phyloP scores from a whole-genome alignment of 2,113 vertebrate genomes.

The Rhineura floridana region DNA sequence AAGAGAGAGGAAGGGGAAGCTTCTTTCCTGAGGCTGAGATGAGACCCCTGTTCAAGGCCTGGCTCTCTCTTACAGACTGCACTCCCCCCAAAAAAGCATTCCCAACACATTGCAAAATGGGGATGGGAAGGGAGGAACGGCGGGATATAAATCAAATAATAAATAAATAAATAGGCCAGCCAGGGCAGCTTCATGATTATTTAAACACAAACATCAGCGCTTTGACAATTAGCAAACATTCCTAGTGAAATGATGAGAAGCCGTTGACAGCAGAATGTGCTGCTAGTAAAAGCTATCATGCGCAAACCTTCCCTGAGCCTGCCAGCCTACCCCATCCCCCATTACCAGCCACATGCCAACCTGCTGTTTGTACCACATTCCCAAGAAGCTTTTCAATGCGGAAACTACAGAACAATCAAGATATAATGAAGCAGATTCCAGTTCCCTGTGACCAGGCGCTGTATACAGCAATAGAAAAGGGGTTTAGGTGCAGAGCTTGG shows the following conservation, averaged over 20 bases:
- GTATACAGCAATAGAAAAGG: neutral
- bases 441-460: neutral
- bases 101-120: neutral
- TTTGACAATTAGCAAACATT: conserved; percentile 63
- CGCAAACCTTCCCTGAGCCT: conserved; percentile 64
- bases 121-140: conserved; percentile 12
- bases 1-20: neutral
- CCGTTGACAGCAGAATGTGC: conserved; percentile 60
- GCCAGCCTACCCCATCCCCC: conserved; percentile 56
- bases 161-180: neutral
- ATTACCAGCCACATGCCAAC: conserved; percentile 53
- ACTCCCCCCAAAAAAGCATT: neutral
- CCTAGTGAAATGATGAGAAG: conserved; percentile 65
- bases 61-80: neutral
- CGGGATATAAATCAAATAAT: too few relatives aligned
- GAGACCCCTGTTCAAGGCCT: neutral
- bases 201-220: conserved; percentile 45
- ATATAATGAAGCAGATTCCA: rapidly evolving
- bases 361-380: conserved; percentile 36
- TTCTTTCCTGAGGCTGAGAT: neutral
- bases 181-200: conserved; percentile 44
- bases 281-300: conserved; percentile 73
- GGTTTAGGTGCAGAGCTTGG: neutral
- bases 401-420: neutral
- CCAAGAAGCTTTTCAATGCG: conserved; percentile 41